These are phyloP conservation scores for Apodemia hepburni DNA, from an alignment of 2,888 invertebrate genomes.

Conservation along the genomic window DNA sequence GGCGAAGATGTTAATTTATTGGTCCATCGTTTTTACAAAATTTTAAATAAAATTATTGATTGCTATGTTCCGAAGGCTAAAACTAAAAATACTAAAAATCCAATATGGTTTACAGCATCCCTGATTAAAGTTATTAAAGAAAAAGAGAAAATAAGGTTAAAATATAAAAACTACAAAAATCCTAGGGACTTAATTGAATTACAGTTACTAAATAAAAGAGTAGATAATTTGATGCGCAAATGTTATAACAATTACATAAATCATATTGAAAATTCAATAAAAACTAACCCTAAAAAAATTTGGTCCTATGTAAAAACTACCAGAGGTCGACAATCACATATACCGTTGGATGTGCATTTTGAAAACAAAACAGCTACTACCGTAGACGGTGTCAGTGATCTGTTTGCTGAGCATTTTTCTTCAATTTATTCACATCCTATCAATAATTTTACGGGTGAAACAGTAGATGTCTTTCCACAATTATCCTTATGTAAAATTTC, in stretches of 20 bases:
- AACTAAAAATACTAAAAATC: not conserved
- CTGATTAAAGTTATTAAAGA: not conserved
- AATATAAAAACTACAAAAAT: slow-evolving; percentile 8
- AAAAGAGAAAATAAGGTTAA: slow-evolving; percentile 16
- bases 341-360: not conserved
- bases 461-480: not conserved
- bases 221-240: not conserved
- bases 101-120: slow-evolving; percentile 12
- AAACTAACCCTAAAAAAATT: slow-evolving; percentile 10
- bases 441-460: not conserved
- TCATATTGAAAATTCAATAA: not conserved
- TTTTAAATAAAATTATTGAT: slow-evolving; percentile 12
- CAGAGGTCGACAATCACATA: too few relatives aligned
- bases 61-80: slow-evolving; percentile 2
- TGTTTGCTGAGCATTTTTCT: slow-evolving; percentile 10
- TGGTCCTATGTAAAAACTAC: slow-evolving; percentile 13
- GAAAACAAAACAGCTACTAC: not conserved
- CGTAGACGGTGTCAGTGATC: not conserved
- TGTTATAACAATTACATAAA: not conserved
- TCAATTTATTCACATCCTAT: not conserved
- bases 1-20: slow-evolving; percentile 10
- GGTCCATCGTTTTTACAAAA: slow-evolving; percentile 7
- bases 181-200: slow-evolving; percentile 16
- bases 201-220: slow-evolving; percentile 5
- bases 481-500: not conserved